These are phyloP conservation scores for Corydoras sp. DNA, from an alignment of 2,113 vertebrate genomes.

Conservation along the genomic window DNA sequence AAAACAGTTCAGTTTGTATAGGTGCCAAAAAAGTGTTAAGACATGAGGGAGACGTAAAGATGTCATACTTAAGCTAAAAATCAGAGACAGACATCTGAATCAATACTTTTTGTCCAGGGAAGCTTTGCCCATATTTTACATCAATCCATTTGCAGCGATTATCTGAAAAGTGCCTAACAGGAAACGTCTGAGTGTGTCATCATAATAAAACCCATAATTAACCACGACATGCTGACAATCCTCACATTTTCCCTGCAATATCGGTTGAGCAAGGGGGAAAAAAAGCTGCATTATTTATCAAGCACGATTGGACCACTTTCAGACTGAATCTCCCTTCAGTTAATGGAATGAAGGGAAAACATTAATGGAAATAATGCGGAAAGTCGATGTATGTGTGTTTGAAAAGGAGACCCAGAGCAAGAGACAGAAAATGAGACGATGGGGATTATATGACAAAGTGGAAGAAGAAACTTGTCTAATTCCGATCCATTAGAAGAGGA, in stretches of 20 bases:
- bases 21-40: not conserved
- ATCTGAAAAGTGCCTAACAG: constrained; percentile 14
- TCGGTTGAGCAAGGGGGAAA: constrained; percentile 55
- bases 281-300: constrained; percentile 31
- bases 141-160: constrained; percentile 19
- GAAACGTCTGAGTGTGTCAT: not conserved
- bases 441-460: constrained; percentile 31
- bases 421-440: constrained; percentile 17
- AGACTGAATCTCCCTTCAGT: constrained; percentile 51
- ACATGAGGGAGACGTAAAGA: not conserved
- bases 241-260: constrained; percentile 12
- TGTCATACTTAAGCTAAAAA: not conserved
- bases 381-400: constrained; percentile 4
- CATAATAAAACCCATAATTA: not conserved
- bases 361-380: constrained; percentile 38
- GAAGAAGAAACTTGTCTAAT: constrained; percentile 19
- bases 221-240: constrained; percentile 13
- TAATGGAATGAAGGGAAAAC: constrained; percentile 52
- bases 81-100: constrained; percentile 8
- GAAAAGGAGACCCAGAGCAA: not conserved
- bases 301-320: not conserved
- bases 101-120: constrained; percentile 7
- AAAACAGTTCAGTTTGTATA: not conserved
- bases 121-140: constrained; percentile 8
- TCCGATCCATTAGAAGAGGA: constrained; percentile 24